A percentile compares a stretch with the other conserved stretches of the same genome.
Evolutionary conservation across 1,140 invertebrate genomes (phyloP).

Genomic region (Drosophila ogumai): DNA sequence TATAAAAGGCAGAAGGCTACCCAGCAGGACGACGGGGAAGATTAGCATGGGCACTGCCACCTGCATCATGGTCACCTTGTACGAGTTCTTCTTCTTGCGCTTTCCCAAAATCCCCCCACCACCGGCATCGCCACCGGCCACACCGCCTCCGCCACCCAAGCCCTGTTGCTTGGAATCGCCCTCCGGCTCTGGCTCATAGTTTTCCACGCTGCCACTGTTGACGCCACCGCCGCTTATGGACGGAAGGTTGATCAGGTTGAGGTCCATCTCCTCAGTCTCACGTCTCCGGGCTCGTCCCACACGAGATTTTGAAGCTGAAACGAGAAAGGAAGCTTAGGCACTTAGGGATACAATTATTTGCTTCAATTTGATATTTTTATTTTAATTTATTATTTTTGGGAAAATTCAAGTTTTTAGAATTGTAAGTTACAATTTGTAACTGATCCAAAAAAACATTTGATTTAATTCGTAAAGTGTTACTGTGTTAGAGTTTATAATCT

Average conservation of each 20-base stretch:
- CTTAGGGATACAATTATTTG: too few species aligned
- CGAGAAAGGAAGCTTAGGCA: not conserved
- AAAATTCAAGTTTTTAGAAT: too few species aligned
- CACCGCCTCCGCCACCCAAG: conserved; percentile 32
- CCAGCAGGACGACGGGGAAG: conserved; percentile 76
- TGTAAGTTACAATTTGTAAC: too few species aligned
- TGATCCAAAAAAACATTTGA: too few species aligned
- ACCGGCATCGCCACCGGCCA: conserved; percentile 25
- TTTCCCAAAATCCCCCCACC: conserved; percentile 43
- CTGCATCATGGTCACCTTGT: conserved; percentile 74
- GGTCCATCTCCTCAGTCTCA: conserved; percentile 61
- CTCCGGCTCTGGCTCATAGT: conserved; percentile 63
- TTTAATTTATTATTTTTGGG: too few species aligned
- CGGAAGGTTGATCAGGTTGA: conserved; percentile 60
- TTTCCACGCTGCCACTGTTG: conserved; percentile 61
- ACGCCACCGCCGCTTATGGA: conserved; percentile 50
- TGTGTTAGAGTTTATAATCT: too few species aligned
- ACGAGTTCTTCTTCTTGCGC: conserved; percentile 64
- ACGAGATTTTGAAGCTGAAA: conserved; percentile 45
- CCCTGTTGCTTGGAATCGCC: conserved; percentile 71
- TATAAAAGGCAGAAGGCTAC: conserved; percentile 76
- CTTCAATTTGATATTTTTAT: too few species aligned
- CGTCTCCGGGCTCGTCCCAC: conserved; percentile 65
- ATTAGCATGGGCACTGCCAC: conserved; percentile 81
- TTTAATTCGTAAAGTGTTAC: too few species aligned